These are phyloP conservation scores for Torymus texanus DNA, from an alignment of 2,888 invertebrate genomes.

Conservation along the genomic window DNA sequence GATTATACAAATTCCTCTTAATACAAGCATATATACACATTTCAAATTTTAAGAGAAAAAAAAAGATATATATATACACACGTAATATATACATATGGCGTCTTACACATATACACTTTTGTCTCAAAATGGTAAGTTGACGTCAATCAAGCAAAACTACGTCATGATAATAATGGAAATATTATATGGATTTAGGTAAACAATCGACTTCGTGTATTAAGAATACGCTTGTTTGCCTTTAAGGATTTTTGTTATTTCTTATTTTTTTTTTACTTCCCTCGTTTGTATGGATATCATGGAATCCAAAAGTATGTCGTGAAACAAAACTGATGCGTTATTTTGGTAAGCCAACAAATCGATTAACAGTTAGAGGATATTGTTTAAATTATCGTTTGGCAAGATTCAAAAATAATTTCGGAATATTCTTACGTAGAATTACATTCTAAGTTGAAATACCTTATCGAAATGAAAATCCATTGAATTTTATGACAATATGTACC, in stretches of 20 bases:
- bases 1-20: not conserved
- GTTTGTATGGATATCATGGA: not conserved
- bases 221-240: constrained; percentile 26
- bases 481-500: too few relatives aligned
- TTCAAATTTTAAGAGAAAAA: not conserved
- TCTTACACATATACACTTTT: constrained; percentile 16
- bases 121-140: constrained; percentile 6
- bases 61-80: constrained; percentile 17
- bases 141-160: constrained; percentile 15
- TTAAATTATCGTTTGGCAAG: too few relatives aligned
- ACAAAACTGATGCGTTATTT: constrained; percentile 1
- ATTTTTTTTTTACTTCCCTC: constrained; percentile 5
- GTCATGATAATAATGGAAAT: constrained; percentile 29
- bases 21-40: constrained; percentile 7
- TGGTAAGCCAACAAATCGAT: not conserved
- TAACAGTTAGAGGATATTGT: too few relatives aligned
- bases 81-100: constrained; percentile 15
- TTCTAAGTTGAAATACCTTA: too few relatives aligned
- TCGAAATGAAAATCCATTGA: too few relatives aligned
- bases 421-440: too few relatives aligned
- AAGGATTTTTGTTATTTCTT: not conserved
- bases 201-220: constrained; percentile 19
- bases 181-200: constrained; percentile 31
- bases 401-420: too few relatives aligned
- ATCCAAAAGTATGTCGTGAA: not conserved